Evolutionary conservation across 2,888 invertebrate species (phyloP).

Genomic region (Hedychridium roseum): DNA sequence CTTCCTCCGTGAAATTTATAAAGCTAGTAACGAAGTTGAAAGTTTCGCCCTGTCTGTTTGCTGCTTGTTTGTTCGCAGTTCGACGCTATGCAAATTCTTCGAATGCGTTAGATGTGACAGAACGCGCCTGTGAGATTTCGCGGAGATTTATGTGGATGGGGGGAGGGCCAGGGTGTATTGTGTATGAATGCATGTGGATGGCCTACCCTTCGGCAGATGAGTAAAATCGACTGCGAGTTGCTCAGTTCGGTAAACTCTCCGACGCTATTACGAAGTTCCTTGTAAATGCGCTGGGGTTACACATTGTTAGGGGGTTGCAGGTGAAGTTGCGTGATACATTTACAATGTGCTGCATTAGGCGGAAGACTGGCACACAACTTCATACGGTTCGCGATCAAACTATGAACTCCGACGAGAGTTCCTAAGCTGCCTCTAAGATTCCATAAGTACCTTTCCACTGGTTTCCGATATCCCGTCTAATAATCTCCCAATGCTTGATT

Average conservation of each 20-base stretch:
- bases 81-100: too few species aligned
- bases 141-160: too few species aligned
- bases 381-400: not conserved
- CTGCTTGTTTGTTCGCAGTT: too few species aligned
- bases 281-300: conserved; percentile 20
- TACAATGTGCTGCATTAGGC: not conserved
- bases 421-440: not conserved
- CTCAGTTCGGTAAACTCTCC: conserved; percentile 16
- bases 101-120: too few species aligned
- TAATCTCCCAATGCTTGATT: too few species aligned
- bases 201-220: conserved; percentile 16
- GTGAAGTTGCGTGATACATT: not conserved
- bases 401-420: not conserved
- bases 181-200: too few species aligned
- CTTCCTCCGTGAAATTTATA: too few species aligned
- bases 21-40: too few species aligned
- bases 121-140: too few species aligned
- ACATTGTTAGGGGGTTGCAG: conserved; percentile 18
- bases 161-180: too few species aligned
- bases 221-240: conserved; percentile 18
- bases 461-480: too few species aligned
- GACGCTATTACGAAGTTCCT: conserved; percentile 24
- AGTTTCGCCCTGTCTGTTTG: too few species aligned
- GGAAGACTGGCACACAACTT: not conserved
- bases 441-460: not conserved